Conservation (phyloP, 2,797 vertebrate genomes). For the Podarcis lilfordi region DNA sequence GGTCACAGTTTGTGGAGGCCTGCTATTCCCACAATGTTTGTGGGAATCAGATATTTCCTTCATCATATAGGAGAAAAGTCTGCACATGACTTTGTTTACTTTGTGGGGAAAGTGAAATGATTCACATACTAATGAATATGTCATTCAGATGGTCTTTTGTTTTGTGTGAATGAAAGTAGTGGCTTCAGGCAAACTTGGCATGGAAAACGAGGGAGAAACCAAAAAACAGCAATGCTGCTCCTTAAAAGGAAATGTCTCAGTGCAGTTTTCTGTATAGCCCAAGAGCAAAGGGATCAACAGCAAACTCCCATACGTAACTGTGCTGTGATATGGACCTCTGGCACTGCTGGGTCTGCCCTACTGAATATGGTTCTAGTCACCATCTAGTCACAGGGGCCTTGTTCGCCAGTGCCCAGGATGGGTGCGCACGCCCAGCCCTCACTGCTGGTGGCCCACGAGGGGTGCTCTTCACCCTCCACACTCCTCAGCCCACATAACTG, state of each 20-base stretch:
- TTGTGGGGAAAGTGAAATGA: constrained; percentile 15
- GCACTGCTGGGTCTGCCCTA: neutral
- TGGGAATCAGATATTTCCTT: neutral
- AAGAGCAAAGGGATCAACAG: neutral
- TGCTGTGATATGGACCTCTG: neutral
- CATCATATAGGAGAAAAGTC: neutral
- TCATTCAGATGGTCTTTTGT: constrained; percentile 12
- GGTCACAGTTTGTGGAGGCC: neutral
- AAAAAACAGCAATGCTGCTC: neutral
- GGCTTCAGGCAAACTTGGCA: constrained; percentile 28
- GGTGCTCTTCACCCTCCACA: too few species aligned
- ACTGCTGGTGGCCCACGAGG: too few species aligned
- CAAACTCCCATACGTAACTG: neutral
- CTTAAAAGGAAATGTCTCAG: constrained; percentile 4
- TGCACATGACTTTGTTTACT: constrained; percentile 12
- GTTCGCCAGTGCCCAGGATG: too few species aligned
- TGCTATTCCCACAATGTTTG: neutral
- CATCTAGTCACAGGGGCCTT: too few species aligned
- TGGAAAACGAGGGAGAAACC: neutral
- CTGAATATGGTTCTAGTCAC: neutral
- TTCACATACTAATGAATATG: constrained; percentile 28
- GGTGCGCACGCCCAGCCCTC: too few species aligned
- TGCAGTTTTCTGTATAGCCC: neutral
- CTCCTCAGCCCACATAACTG: too few species aligned
- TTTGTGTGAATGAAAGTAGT: constrained; percentile 4